Evolutionary conservation across 2,888 invertebrate genomes (phyloP).

Genomic region (Scaptomyza reducta): DNA sequence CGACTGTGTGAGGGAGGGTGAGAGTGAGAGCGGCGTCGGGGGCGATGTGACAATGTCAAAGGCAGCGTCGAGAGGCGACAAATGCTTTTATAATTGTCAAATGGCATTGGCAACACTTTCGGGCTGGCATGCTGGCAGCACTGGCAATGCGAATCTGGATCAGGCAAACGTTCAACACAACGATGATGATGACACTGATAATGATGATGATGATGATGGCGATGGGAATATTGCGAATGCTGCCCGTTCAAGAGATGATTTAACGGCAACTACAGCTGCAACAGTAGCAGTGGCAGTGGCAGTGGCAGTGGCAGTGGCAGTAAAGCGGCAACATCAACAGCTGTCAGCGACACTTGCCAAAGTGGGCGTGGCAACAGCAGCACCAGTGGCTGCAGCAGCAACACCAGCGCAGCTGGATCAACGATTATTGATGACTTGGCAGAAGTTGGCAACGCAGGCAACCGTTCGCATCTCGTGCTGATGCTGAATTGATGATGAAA

Average conservation of each 20-base stretch:
- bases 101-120: slow-evolving; percentile 67
- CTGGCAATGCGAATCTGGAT: slow-evolving; percentile 46
- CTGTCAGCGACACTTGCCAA: slow-evolving; percentile 74
- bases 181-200: slow-evolving; percentile 21
- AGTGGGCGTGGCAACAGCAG: slow-evolving; percentile 51
- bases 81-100: slow-evolving; percentile 82
- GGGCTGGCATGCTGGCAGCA: slow-evolving; percentile 18
- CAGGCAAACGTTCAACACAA: slow-evolving; percentile 24
- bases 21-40: slow-evolving; percentile 13
- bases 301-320: slow-evolving; percentile 9
- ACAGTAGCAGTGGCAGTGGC: slow-evolving; percentile 10
- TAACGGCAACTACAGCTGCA: slow-evolving; percentile 52
- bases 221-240: slow-evolving; percentile 64
- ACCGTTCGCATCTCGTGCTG: slow-evolving; percentile 65
- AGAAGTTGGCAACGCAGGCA: slow-evolving; percentile 34
- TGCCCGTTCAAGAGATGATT: slow-evolving; percentile 58
- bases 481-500: slow-evolving; percentile 81
- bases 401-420: slow-evolving; percentile 67
- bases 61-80: slow-evolving; percentile 57
- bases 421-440: slow-evolving; percentile 80
- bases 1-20: slow-evolving; percentile 19
- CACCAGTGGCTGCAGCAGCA: slow-evolving; percentile 30
- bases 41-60: slow-evolving; percentile 57
- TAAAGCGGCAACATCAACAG: slow-evolving; percentile 56
- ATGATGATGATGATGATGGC: slow-evolving; percentile 27